Evolutionary conservation across 2,888 invertebrate species (phyloP).

Genomic region (Drosophila tanythrix): DNA sequence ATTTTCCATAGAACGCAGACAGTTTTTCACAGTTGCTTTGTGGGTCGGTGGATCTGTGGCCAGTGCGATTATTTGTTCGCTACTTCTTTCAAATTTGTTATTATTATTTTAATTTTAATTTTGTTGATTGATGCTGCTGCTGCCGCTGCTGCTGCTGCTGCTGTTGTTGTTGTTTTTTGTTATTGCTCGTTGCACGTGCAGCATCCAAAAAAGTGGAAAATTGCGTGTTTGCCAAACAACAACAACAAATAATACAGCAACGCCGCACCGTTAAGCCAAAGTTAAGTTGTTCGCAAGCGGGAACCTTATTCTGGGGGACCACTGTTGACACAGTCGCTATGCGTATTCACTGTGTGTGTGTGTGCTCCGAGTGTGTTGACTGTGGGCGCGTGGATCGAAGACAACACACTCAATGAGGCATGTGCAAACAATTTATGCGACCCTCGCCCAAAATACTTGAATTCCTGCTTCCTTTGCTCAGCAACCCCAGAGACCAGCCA

Average conservation of each 20-base stretch:
- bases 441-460: constrained; percentile 60
- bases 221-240: constrained; percentile 69
- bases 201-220: constrained; percentile 62
- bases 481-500: constrained; percentile 35
- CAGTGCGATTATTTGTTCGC: constrained; percentile 43
- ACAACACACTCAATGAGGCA: constrained; percentile 67
- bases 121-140: constrained; percentile 62
- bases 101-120: constrained; percentile 76
- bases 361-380: constrained; percentile 59
- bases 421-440: constrained; percentile 76
- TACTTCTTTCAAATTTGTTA: constrained; percentile 63
- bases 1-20: constrained; percentile 52
- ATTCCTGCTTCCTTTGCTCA: constrained; percentile 33
- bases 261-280: constrained; percentile 33
- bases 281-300: constrained; percentile 39
- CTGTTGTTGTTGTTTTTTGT: constrained; percentile 29
- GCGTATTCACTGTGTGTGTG: constrained; percentile 2
- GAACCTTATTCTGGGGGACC: constrained; percentile 30
- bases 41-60: constrained; percentile 1
- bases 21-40: constrained; percentile 6
- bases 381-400: constrained; percentile 67
- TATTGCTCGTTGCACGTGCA: constrained; percentile 63
- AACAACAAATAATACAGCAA: constrained; percentile 41
- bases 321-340: constrained; percentile 47
- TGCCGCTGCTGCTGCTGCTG: constrained; percentile 13